These are phyloP conservation scores for Lysandra bellargus DNA, from an alignment of 2,888 invertebrate genomes.

Conservation along the genomic window DNA sequence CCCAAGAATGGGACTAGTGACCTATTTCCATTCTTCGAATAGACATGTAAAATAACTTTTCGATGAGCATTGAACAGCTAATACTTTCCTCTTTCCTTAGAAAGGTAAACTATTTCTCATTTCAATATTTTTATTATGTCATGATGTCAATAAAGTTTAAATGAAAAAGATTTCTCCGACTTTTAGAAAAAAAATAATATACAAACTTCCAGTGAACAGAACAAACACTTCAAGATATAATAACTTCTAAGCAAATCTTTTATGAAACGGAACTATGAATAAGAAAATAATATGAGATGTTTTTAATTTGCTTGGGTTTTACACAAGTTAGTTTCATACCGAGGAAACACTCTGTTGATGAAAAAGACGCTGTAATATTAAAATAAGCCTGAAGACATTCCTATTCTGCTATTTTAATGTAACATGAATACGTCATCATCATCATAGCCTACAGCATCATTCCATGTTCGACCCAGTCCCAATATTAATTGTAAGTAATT, in stretches of 20 bases:
- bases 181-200: not conserved
- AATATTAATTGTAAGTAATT: too few relatives aligned
- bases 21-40: not conserved
- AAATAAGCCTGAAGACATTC: not conserved
- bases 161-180: not conserved
- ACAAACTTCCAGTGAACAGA: not conserved
- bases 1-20: conserved; percentile 11
- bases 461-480: too few relatives aligned
- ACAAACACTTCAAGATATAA: not conserved
- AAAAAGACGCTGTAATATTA: not conserved
- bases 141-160: not conserved
- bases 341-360: not conserved
- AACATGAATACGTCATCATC: too few relatives aligned
- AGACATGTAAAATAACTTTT: not conserved
- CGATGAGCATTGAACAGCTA: not conserved
- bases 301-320: not conserved
- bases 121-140: not conserved
- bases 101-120: not conserved
- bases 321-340: not conserved
- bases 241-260: not conserved
- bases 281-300: not conserved
- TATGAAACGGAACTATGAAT: conserved; percentile 8
- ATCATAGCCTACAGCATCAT: too few relatives aligned
- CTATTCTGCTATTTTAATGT: too few relatives aligned
- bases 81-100: not conserved